Conservation (phyloP, 2,888 invertebrate genomes). For the Sycophila texana region DNA sequence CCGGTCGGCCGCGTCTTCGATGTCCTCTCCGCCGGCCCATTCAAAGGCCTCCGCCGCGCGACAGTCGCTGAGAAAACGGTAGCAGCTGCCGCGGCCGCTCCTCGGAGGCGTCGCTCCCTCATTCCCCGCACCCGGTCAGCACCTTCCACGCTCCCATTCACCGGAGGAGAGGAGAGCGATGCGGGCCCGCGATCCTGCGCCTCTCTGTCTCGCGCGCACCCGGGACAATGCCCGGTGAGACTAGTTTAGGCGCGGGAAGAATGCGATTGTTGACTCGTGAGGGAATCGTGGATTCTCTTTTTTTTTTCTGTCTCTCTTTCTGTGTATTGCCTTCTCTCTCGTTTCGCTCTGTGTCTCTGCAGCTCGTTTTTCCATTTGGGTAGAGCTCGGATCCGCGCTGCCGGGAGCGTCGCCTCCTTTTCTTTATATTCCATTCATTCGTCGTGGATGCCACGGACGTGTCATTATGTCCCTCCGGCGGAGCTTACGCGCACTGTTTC, state of each 20-base stretch:
- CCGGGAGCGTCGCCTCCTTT: constrained; percentile 7
- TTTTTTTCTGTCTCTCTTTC: constrained; percentile 2
- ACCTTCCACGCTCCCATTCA: constrained; percentile 41
- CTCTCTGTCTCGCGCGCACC: constrained; percentile 21
- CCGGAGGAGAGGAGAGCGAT: constrained; percentile 11
- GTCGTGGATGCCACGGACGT: not conserved
- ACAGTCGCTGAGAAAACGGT: constrained; percentile 24
- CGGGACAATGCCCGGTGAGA: constrained; percentile 39
- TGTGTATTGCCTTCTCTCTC: constrained; percentile 7
- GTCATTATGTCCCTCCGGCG: not conserved
- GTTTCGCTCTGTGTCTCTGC: constrained; percentile 5
- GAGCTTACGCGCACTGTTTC: not conserved
- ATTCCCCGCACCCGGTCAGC: constrained; percentile 35
- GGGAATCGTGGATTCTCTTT: constrained; percentile 52
- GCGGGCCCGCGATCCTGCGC: constrained; percentile 29
- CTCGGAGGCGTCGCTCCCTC: constrained; percentile 41
- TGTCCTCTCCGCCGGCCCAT: constrained; percentile 34
- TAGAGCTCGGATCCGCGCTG: not conserved
- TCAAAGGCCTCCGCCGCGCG: constrained; percentile 2
- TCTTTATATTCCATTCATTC: not conserved
- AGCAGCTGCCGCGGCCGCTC: constrained; percentile 36
- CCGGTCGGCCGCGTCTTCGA: constrained; percentile 53
- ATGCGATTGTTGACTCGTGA: constrained; percentile 56
- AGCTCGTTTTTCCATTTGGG: not conserved
- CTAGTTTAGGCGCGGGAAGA: constrained; percentile 55